Base-by-base conservation (phyloP, 2,888 invertebrate species). In the Boloria selene region DNA sequence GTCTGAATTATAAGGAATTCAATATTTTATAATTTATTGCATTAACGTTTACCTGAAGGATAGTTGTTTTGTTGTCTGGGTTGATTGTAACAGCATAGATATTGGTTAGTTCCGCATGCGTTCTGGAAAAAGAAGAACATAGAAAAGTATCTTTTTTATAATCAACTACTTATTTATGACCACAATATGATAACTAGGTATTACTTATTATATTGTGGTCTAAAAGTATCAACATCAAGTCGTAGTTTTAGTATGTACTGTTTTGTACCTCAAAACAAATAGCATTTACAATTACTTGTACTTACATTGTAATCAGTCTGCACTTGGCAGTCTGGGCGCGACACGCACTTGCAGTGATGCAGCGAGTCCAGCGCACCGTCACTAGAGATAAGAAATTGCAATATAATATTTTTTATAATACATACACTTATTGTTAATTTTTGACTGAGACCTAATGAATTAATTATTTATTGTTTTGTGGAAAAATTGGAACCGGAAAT, bases 41-140 rank as follows among this genome's bases (percentile, higher is more conserved):
- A n/a, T 3, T 10, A 38, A 38, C 7, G 7, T 13, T 64, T 64
- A 88, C 89, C 88, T 78, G 84, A 68, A 13, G 67, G 67, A 17
- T 58, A 50, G 6, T 50, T 61, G 18, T 64, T 66, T 13, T 76
- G 78, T 45, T 76, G 75, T 62, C 74, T 77, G 1, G 83, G 79
- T 70, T 84, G 81, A 64, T 93, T 93, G 82, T 93, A 94, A 76
- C 95, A 95, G 78, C 95, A 95, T 69, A 95, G 93, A 72, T 90
- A 93, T 79, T 94, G 94, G 10, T 94, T 94, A 0, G 84, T 83
- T 42, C 94, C 94, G 74, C 95, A 95, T 18, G 93, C 93, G 13
- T 94, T 94, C 95, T 95, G 88, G 14, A 84, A 83, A 49, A 13
- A 1, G 10, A 10, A 7, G 7, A 10, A 38, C 31, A 38, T 7